Evolutionary conservation across 2,113 vertebrate species (phyloP).

Genomic region (Dunckerocampus dactyliophorus): DNA sequence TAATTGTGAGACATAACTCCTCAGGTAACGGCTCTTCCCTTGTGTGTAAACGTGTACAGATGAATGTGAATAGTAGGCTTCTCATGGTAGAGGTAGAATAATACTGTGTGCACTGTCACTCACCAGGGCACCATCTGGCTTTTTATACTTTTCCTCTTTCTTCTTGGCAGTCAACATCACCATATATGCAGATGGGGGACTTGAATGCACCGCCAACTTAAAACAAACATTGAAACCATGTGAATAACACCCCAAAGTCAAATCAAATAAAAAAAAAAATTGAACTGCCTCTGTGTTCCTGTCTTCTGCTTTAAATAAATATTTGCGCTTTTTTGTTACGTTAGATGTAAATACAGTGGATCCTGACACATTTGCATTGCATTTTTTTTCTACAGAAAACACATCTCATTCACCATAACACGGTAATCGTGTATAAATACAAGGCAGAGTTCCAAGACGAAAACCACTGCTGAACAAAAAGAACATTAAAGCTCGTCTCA

Average conservation of each 20-base stretch:
- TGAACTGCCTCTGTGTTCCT: conserved; percentile 35
- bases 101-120: conserved; percentile 28
- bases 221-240: conserved; percentile 22
- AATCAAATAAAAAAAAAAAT: conserved; percentile 67
- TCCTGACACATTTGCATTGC: no score
- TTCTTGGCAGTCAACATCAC: conserved; percentile 41
- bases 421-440: no score
- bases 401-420: no score
- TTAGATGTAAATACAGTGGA: no score
- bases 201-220: conserved; percentile 27
- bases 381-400: no score
- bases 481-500: no score
- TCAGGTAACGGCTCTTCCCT: conserved; percentile 64
- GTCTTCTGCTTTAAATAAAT: not conserved
- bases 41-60: conserved; percentile 74
- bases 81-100: conserved; percentile 59
- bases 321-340: not conserved
- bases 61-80: conserved; percentile 65
- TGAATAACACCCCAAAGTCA: conserved; percentile 53
- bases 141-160: conserved; percentile 42
- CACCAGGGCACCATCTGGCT: conserved; percentile 26
- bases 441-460: no score
- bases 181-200: conserved; percentile 33
- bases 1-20: conserved; percentile 55
- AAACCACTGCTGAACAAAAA: no score